Evolutionary conservation across 2,888 invertebrate genomes (phyloP), one percentile per base, ranked within the genome.

Genomic region (Ormyrus pomaceus): DNA sequence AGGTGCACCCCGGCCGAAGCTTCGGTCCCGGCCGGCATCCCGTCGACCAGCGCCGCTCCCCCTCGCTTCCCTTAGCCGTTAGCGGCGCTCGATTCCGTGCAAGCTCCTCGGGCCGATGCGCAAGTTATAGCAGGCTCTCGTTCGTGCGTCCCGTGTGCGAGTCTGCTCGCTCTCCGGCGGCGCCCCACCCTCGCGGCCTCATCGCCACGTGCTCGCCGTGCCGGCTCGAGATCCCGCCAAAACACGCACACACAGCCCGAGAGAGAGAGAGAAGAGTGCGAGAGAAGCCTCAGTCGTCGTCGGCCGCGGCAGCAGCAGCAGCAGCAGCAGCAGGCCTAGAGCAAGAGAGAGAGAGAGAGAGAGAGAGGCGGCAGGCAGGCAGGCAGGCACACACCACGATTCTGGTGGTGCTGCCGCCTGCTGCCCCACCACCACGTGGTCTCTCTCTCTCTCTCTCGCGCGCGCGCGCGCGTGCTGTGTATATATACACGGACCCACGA

Each of bases 401-500:
- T 80, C 76, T 76, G 76, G 76, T 71, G 77, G 73, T 69, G 66
- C 56, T 69, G 77, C 58, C n/a, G 74, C 66, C 56, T 10, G 82
- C 77, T 79, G 84, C 82, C 83, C 82, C 84, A 82, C 83, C 82
- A 80, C 75, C 76, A 66, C 80, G 80, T 80, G 74, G 68, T 65
- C 51, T 55, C 48, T 61, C 53, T 50, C 58, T 50, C 58, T 70
- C 70, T 58, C 34, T 62, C 66, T 59, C 46, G 45, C 3, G 55
- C 68, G 71, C 73, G 72, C 77, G 61, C 82, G 75, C 64, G 59
- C 58, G 61, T 9, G 19, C 66, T 11, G 10, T 10, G 34, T 68
- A 58, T 68, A 68, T 51, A 56, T 51, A 55, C 77, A 51, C 56
- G 64, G 76, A 66, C 74, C 70, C 58, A 81, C 77, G 71, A 64